Evolutionary conservation across 2,888 invertebrate genomes (phyloP).

Genomic region (Platycnemis pennipes): DNA sequence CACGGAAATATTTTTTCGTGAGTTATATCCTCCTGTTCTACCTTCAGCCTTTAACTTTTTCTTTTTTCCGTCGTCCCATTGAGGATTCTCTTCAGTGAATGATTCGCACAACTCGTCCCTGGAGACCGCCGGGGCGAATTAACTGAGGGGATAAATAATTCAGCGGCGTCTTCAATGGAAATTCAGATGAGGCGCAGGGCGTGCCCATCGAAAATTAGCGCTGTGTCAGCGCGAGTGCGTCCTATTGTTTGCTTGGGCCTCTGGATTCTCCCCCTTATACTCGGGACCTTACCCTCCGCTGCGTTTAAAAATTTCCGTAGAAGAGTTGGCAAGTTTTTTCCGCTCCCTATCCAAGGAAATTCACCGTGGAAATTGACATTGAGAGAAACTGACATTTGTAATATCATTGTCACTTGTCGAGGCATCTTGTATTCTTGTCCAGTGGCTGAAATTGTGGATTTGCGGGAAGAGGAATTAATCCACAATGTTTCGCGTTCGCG

Average conservation of each 20-base stretch:
- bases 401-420: too few relatives aligned
- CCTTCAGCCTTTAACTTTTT: neutral
- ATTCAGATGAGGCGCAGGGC: neutral
- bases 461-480: too few relatives aligned
- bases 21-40: neutral
- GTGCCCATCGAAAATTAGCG: neutral
- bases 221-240: neutral
- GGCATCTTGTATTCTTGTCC: too few relatives aligned
- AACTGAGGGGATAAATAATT: neutral
- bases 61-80: neutral
- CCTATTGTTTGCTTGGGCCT: neutral
- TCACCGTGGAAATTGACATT: too few relatives aligned
- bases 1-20: neutral
- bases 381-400: too few relatives aligned
- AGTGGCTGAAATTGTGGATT: too few relatives aligned
- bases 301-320: neutral
- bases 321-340: neutral
- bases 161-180: neutral
- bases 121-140: neutral
- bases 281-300: neutral
- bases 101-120: neutral
- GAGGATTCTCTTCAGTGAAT: neutral
- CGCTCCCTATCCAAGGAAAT: too few relatives aligned
- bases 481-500: too few relatives aligned
- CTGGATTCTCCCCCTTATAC: neutral